Conservation (phyloP, 2,797 vertebrate genomes). For the Syngnathus acus region DNA sequence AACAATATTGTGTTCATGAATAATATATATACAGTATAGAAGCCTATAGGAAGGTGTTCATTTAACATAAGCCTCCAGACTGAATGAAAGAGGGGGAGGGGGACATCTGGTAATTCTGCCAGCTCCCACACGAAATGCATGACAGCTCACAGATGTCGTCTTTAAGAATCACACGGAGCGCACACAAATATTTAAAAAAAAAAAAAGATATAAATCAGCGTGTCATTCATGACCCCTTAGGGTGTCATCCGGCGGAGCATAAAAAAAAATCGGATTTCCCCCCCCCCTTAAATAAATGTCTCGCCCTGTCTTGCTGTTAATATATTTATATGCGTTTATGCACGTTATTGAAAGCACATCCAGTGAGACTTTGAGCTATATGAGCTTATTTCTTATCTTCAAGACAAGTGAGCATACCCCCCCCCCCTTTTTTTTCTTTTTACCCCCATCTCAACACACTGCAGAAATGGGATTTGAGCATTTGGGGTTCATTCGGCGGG, state of each 20-base stretch:
- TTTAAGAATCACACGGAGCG: conserved; percentile 12
- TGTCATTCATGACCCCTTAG: conserved; percentile 43
- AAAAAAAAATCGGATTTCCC: conserved; percentile 38
- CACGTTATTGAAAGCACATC: conserved; percentile 57
- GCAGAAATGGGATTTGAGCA: conserved; percentile 58
- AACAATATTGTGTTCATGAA: conserved; percentile 54
- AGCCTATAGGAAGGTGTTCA: conserved; percentile 39
- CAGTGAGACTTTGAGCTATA: conserved; percentile 66
- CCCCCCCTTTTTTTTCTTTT: conserved; percentile 18
- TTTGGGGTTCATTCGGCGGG: conserved; percentile 62
- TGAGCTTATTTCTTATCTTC: conserved; percentile 68
- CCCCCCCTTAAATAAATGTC: conserved; percentile 53
- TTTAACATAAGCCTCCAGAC: conserved; percentile 18
- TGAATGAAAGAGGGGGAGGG: conserved; percentile 2
- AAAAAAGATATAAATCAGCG: conserved; percentile 35
- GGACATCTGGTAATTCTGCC: conserved; percentile 26
- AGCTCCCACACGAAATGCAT: conserved; percentile 15
- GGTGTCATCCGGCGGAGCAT: conserved; percentile 44
- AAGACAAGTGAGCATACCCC: conserved; percentile 46
- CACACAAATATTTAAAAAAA: conserved; percentile 7
- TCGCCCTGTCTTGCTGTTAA: conserved; percentile 46
- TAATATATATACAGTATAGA: conserved; percentile 32
- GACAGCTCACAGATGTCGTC: conserved; percentile 42
- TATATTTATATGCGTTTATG: conserved; percentile 60
- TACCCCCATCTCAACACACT: conserved; percentile 32